Base-by-base conservation (phyloP, 2,797 vertebrate genomes). In the Bovichtus variegatus region DNA sequence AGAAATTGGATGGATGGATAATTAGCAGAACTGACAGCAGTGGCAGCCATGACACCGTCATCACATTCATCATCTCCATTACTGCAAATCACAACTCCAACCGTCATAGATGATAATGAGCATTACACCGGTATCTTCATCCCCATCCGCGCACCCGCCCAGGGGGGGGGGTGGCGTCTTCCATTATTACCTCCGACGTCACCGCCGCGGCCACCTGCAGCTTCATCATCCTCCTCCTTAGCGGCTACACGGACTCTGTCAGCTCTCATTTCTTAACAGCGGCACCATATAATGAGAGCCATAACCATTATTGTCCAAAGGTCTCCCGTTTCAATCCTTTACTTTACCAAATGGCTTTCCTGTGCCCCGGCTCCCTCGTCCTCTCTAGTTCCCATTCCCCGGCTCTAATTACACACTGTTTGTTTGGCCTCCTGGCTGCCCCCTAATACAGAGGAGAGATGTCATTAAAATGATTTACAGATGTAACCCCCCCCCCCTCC, bases 391-490 rank as follows among this genome's bases (percentile, higher is more conserved):
- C 87, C 89, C 71, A 73, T 87, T 89, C 86, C 80, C 82, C 76
- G 55, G 82, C 83, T 92, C 87, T 93, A 93, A 94, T 94, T 93
- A 92, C 90, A 91, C 83, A 82, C 78, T 91, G 91, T 94, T 91
- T 94, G 90, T 92, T 92, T 89, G 91, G 92, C 92, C 91, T 89
- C 81, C 87, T 90, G 85, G 87, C 90, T 92, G 85, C 71, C 81
- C 89, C 84, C 68, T 81, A 83, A 91, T 90, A 87, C 88, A 89
- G 87, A 88, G 85, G 88, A 86, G 90, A 87, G 84, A 80, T 72
- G 50, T 92, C 87, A 91, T 93, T 92, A 92, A 90, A 92, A 92
- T 92, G 88, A 93, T 92, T 94, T 91, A 93, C 84, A 87, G 76
- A 90, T 83, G 81, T 90, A 90, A 92, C 78, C 84, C 87, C 77